These are phyloP conservation scores for Lytechinus variegatus DNA, from an alignment of 35 echinoderm and acorn worm species.

Conservation along the genomic window DNA sequence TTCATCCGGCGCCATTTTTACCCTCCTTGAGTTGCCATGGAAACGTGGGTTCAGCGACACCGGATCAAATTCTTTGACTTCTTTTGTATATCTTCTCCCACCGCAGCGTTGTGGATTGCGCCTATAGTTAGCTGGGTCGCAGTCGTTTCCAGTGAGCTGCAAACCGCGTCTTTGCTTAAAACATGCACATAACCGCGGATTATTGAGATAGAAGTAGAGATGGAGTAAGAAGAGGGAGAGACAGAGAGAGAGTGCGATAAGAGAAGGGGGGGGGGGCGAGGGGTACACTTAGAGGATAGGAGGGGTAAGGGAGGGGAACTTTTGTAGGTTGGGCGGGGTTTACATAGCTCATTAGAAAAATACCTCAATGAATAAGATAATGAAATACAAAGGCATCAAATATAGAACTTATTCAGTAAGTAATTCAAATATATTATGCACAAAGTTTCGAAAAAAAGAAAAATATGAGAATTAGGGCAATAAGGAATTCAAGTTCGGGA, in stretches of 20 bases:
- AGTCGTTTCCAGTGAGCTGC: background rate
- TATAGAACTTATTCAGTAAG: too few species aligned
- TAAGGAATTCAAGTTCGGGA: too few species aligned
- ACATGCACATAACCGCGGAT: background rate
- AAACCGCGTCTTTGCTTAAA: background rate
- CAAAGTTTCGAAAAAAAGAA: too few species aligned
- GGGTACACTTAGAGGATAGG: background rate
- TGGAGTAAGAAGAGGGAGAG: background rate
- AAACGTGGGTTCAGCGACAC: conserved; percentile 28
- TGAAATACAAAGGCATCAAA: too few species aligned
- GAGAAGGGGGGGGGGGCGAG: background rate
- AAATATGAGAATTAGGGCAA: too few species aligned
- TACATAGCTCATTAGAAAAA: too few species aligned
- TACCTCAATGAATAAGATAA: too few species aligned
- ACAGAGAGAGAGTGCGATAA: background rate
- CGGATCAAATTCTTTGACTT: conserved; percentile 32
- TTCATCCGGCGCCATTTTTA: conserved; percentile 36
- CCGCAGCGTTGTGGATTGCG: background rate
- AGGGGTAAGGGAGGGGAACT: too few species aligned
- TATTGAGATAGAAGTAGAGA: background rate
- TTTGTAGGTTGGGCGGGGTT: too few species aligned
- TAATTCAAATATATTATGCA: too few species aligned
- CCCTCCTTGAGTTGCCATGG: conserved; percentile 20
- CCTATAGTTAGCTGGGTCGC: background rate
- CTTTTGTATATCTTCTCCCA: background rate